These are phyloP conservation scores for Pandemis heparana DNA, from an alignment of 2,888 invertebrate genomes.

Conservation along the genomic window DNA sequence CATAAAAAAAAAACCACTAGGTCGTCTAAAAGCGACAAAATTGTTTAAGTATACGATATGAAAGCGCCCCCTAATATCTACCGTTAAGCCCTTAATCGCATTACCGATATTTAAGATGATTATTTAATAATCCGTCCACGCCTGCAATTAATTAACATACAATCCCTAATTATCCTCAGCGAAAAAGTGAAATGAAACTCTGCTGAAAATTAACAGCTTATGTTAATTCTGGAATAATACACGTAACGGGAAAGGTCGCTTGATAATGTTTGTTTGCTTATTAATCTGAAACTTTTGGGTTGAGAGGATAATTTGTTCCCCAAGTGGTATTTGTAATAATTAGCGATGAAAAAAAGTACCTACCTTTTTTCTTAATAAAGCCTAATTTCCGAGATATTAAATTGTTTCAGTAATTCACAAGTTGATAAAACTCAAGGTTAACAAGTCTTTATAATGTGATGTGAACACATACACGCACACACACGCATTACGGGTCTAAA, in stretches of 20 bases:
- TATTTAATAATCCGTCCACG: not conserved
- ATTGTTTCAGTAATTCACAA: too few relatives aligned
- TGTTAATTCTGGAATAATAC: conserved; percentile 15
- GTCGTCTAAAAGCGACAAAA: too few relatives aligned
- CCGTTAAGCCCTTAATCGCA: not conserved
- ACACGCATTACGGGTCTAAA: too few relatives aligned
- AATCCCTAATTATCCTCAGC: conserved; percentile 10
- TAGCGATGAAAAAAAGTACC: not conserved
- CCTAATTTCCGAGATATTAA: too few relatives aligned
- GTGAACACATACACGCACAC: too few relatives aligned
- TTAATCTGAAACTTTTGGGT: conserved; percentile 12
- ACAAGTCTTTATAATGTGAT: too few relatives aligned
- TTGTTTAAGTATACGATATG: too few relatives aligned
- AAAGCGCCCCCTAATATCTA: not conserved
- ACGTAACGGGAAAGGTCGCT: not conserved
- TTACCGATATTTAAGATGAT: not conserved
- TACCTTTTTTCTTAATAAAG: too few relatives aligned
- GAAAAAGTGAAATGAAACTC: conserved; percentile 8
- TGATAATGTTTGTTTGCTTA: conserved; percentile 6
- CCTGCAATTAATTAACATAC: conserved; percentile 5
- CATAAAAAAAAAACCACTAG: too few relatives aligned
- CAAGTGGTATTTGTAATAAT: conserved; percentile 4
- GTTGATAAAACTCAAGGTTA: too few relatives aligned
- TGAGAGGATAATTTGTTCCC: conserved; percentile 1
- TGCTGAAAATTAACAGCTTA: conserved; percentile 13